phyloP scores from a whole-genome alignment of 2,888 invertebrate genomes.

The Lottia gigantea region DNA sequence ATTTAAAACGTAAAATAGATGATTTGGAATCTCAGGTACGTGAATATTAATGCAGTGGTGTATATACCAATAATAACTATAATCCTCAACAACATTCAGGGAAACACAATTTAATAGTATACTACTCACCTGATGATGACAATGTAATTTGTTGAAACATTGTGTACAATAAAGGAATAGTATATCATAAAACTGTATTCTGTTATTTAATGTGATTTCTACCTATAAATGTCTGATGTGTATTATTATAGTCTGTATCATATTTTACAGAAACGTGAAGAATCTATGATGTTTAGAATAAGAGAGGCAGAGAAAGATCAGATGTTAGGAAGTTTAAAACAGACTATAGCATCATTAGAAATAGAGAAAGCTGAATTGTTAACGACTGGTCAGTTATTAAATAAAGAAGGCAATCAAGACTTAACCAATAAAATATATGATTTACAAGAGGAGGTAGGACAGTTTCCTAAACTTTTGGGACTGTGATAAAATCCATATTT shows the following conservation, averaged over 20 bases:
- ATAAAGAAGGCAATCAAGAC: slow-evolving; percentile 84
- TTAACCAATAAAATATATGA: slow-evolving; percentile 93
- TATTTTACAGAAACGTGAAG: slow-evolving; percentile 79
- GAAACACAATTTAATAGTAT: too few relatives aligned
- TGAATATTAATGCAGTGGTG: neutral
- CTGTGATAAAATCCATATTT: neutral
- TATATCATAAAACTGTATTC: too few relatives aligned
- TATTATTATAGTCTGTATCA: neutral
- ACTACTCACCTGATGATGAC: too few relatives aligned
- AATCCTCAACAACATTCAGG: too few relatives aligned
- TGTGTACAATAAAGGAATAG: too few relatives aligned
- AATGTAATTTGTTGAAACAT: too few relatives aligned
- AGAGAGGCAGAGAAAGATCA: slow-evolving; percentile 95
- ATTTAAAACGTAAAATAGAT: slow-evolving; percentile 83
- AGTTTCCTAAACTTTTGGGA: too few relatives aligned
- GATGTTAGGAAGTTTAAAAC: slow-evolving; percentile 90
- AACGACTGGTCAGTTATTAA: slow-evolving; percentile 89
- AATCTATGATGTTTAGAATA: slow-evolving; percentile 91
- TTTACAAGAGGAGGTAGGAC: slow-evolving; percentile 88
- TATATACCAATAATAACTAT: too few relatives aligned
- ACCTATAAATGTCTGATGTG: too few relatives aligned
- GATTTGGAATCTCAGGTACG: slow-evolving; percentile 74
- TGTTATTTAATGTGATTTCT: too few relatives aligned
- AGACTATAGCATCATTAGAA: slow-evolving; percentile 92
- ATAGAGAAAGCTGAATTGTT: slow-evolving; percentile 92